phyloP scores from a whole-genome alignment of 2,888 invertebrate genomes.

The Cyclophora albipunctata region DNA sequence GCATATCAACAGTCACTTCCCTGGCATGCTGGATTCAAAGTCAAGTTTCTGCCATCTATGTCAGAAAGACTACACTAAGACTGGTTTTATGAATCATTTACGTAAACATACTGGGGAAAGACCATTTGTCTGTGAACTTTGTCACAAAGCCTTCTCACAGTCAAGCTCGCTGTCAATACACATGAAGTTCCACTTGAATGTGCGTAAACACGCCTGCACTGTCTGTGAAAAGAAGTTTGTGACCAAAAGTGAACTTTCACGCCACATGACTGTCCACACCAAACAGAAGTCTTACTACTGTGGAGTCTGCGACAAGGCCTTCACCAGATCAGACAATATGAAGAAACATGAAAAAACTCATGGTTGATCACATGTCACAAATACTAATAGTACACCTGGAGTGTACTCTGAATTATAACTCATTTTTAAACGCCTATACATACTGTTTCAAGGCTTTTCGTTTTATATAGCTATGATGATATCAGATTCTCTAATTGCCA shows the following conservation, averaged over 20 bases:
- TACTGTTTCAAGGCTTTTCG: conserved; percentile 33
- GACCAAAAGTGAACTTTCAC: conserved; percentile 72
- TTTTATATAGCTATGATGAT: conserved; percentile 28
- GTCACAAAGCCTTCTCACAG: conserved; percentile 70
- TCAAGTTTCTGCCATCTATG: conserved; percentile 73
- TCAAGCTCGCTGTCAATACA: conserved; percentile 72
- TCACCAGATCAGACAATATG: conserved; percentile 72
- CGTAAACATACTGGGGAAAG: conserved; percentile 70
- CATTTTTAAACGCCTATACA: conserved; percentile 5
- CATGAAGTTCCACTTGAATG: conserved; percentile 73
- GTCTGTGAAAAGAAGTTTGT: conserved; percentile 74
- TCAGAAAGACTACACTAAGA: conserved; percentile 72
- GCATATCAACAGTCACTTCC: conserved; percentile 69
- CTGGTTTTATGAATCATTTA: conserved; percentile 72
- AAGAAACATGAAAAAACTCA: conserved; percentile 75
- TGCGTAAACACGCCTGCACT: conserved; percentile 70
- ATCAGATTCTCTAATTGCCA: conserved; percentile 73
- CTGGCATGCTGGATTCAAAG: conserved; percentile 71
- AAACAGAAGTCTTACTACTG: conserved; percentile 73
- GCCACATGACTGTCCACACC: conserved; percentile 73
- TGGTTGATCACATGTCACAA: conserved; percentile 38
- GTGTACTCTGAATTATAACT: conserved; percentile 5
- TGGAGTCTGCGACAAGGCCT: conserved; percentile 72
- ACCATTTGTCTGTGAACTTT: conserved; percentile 71
- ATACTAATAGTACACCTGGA: conserved; percentile 15